phyloP scores from a whole-genome alignment of 2,888 invertebrate species.

The Pedicia rivosa region DNA sequence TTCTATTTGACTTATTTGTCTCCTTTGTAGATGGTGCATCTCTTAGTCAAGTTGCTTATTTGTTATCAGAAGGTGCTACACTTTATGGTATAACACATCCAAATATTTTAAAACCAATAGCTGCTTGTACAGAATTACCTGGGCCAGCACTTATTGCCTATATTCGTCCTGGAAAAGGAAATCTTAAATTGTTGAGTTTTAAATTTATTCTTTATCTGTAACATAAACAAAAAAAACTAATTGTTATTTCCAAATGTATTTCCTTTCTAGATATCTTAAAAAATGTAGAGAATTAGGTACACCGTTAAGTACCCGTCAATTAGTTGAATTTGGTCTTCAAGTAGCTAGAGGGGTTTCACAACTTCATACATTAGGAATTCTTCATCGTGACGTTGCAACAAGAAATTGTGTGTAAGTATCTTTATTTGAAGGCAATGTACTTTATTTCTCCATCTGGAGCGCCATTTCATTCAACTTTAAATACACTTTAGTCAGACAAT shows the following conservation, averaged over 20 bases:
- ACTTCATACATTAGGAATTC: constrained; percentile 77
- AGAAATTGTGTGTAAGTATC: constrained; percentile 90
- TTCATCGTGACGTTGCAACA: constrained; percentile 88
- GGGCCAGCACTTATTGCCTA: constrained; percentile 48
- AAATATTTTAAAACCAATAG: constrained; percentile 48
- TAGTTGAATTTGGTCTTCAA: constrained; percentile 92
- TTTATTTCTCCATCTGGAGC: too few relatives aligned
- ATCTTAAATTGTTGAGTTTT: too few relatives aligned
- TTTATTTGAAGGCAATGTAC: too few relatives aligned
- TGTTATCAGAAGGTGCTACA: constrained; percentile 52
- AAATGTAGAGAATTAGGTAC: constrained; percentile 27
- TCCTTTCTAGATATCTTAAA: constrained; percentile 28
- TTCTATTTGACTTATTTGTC: too few relatives aligned
- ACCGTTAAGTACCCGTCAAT: constrained; percentile 78
- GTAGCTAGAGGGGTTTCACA: constrained; percentile 79
- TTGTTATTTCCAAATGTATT: too few relatives aligned
- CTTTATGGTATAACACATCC: constrained; percentile 50
- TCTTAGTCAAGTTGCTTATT: constrained; percentile 44
- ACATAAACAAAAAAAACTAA: too few relatives aligned
- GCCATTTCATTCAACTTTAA: too few relatives aligned
- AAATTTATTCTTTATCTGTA: too few relatives aligned
- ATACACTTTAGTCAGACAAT: too few relatives aligned
- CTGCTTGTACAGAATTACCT: constrained; percentile 37
- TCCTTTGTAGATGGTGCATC: constrained; percentile 49
- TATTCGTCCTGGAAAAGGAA: constrained; percentile 45